Conservation (phyloP, 1,140 invertebrate genomes). For the Aricia agestis region DNA sequence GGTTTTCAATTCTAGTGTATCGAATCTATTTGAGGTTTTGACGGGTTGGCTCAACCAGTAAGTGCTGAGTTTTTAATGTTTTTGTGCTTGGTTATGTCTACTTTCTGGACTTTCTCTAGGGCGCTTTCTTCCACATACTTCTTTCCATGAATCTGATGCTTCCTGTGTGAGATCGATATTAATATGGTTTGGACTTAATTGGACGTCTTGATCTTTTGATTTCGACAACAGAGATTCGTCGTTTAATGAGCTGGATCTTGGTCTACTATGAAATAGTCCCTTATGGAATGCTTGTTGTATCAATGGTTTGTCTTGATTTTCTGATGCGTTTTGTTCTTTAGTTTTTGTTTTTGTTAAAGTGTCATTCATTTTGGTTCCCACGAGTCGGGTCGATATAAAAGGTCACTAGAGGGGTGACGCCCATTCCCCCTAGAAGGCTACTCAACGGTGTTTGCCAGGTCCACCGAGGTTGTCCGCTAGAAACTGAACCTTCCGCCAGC, state of each 20-base stretch:
- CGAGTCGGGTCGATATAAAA: slow-evolving; percentile 29
- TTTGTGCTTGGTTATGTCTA: too few relatives aligned
- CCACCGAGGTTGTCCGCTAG: slow-evolving; percentile 30
- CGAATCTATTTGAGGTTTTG: too few relatives aligned
- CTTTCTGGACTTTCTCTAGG: too few relatives aligned
- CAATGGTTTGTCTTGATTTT: slow-evolving; percentile 25
- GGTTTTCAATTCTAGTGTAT: too few relatives aligned
- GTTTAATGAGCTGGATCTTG: slow-evolving; percentile 9
- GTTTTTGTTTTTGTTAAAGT: too few relatives aligned
- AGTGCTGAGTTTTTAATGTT: too few relatives aligned
- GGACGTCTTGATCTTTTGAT: too few relatives aligned
- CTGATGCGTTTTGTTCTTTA: neutral
- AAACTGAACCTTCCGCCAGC: slow-evolving; percentile 21
- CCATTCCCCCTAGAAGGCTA: slow-evolving; percentile 30
- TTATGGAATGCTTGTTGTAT: slow-evolving; percentile 26
- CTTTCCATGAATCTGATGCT: too few relatives aligned
- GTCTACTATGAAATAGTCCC: slow-evolving; percentile 11
- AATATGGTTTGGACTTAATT: too few relatives aligned
- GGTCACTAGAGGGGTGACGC: slow-evolving; percentile 31
- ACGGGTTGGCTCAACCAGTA: too few relatives aligned
- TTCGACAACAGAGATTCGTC: neutral
- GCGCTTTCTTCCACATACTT: too few relatives aligned
- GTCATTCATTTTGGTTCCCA: slow-evolving; percentile 28
- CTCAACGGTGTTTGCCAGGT: slow-evolving; percentile 28
- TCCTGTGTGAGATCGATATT: too few relatives aligned